Conservation (phyloP, 2,113 vertebrate genomes). For the Carollia perspicillata region DNA sequence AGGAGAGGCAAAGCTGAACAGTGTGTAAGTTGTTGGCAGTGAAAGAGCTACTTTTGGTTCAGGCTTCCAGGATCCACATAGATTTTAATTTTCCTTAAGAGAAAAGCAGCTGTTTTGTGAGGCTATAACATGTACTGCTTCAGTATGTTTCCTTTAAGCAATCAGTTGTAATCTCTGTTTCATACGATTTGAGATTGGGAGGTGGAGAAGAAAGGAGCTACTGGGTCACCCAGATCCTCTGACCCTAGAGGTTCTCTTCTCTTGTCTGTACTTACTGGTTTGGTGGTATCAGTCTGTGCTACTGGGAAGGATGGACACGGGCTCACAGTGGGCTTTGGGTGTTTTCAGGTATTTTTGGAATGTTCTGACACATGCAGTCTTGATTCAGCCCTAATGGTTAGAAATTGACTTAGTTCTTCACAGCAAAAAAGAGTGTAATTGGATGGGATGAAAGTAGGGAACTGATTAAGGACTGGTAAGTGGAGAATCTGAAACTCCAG, state of each 20-base stretch:
- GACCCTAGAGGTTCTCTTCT: neutral
- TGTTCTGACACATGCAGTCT: neutral
- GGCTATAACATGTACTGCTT: neutral
- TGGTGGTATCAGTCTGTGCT: neutral
- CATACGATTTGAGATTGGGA: neutral
- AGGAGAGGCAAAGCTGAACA: neutral
- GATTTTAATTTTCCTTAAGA: neutral
- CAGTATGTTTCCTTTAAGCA: neutral
- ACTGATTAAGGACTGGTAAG: neutral
- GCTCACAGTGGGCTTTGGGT: neutral
- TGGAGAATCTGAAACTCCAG: neutral
- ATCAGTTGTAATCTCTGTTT: slow-evolving; percentile 14
- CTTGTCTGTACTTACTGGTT: neutral
- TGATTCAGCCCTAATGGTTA: neutral
- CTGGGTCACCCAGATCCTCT: neutral
- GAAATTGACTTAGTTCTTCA: neutral
- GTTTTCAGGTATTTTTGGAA: neutral
- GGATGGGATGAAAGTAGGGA: neutral
- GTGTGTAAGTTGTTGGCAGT: neutral
- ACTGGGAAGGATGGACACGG: neutral
- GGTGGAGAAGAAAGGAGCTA: neutral
- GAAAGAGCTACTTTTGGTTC: neutral
- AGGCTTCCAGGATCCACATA: neutral
- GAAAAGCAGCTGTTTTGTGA: neutral
- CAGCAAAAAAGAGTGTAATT: neutral